Percentiles rank a stretch among this genome's conserved stretches.
phyloP scores from a whole-genome alignment of 2,113 vertebrate species.

The Alaudala cheleensis region DNA sequence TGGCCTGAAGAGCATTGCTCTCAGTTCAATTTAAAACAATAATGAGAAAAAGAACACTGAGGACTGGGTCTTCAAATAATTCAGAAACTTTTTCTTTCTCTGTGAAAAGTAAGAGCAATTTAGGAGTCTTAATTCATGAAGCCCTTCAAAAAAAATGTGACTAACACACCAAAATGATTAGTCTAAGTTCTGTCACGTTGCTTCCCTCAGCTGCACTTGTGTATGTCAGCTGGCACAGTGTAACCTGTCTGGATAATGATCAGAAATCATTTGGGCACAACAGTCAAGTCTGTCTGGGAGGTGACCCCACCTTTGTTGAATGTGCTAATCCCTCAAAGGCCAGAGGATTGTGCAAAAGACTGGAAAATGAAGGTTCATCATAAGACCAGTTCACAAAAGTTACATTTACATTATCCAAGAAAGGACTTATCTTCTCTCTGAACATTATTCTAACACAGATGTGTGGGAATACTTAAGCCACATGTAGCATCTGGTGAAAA shows the following conservation, averaged over 20 bases:
- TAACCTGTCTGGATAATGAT: background rate
- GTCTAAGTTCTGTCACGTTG: background rate
- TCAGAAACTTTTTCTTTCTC: background rate
- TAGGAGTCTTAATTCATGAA: background rate
- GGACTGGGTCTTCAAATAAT: background rate
- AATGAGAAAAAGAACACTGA: background rate
- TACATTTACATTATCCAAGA: background rate
- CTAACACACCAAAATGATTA: background rate
- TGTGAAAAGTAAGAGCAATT: background rate
- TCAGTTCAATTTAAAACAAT: background rate
- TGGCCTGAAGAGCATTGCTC: background rate
- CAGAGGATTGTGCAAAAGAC: background rate
- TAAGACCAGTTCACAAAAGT: background rate
- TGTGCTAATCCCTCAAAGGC: background rate
- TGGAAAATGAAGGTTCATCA: conserved; percentile 21
- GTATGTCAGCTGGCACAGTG: background rate
- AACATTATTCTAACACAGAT: conserved; percentile 39
- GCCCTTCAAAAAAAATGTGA: background rate
- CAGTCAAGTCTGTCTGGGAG: background rate
- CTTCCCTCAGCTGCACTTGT: background rate
- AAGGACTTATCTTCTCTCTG: conserved; percentile 28
- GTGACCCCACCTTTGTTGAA: background rate
- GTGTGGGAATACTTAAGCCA: conserved; percentile 50
- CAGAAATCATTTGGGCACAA: background rate
- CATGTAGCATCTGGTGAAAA: conserved; percentile 59